phyloP scores from a whole-genome alignment of 2,113 vertebrate genomes.

The Chaetorhynchus papuensis region DNA sequence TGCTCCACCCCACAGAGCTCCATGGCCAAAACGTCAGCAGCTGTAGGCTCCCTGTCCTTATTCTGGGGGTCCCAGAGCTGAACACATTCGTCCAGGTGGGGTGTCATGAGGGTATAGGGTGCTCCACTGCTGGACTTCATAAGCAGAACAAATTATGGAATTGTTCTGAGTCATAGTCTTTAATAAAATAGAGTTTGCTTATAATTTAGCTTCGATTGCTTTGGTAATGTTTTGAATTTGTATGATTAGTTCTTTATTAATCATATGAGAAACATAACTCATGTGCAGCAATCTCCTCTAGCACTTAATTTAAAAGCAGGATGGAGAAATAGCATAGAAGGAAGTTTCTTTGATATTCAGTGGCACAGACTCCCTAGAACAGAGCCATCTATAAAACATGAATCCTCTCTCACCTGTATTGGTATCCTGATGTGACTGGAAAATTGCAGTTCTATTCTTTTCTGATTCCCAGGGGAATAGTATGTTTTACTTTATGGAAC shows the following conservation, averaged over 20 bases:
- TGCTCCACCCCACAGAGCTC: background rate
- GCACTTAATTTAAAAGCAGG: background rate
- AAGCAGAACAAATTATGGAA: background rate
- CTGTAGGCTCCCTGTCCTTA: background rate
- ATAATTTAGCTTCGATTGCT: background rate
- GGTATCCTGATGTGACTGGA: background rate
- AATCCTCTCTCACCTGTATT: background rate
- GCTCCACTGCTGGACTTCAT: background rate
- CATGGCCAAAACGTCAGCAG: background rate
- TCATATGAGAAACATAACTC: background rate
- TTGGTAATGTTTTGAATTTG: background rate
- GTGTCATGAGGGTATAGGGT: background rate
- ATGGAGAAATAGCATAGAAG: background rate
- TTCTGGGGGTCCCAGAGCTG: background rate
- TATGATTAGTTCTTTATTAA: background rate
- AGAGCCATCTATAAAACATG: fast-evolving
- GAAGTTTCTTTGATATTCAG: background rate
- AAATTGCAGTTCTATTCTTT: background rate
- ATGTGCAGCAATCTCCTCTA: background rate
- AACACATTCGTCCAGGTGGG: background rate
- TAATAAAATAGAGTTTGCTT: background rate
- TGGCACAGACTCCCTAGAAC: background rate
- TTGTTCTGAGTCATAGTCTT: background rate
- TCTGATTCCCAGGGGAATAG: background rate
- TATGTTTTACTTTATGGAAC: background rate